Conservation (phyloP, 2,888 invertebrate genomes). For the Drosophila acutilabella region DNA sequence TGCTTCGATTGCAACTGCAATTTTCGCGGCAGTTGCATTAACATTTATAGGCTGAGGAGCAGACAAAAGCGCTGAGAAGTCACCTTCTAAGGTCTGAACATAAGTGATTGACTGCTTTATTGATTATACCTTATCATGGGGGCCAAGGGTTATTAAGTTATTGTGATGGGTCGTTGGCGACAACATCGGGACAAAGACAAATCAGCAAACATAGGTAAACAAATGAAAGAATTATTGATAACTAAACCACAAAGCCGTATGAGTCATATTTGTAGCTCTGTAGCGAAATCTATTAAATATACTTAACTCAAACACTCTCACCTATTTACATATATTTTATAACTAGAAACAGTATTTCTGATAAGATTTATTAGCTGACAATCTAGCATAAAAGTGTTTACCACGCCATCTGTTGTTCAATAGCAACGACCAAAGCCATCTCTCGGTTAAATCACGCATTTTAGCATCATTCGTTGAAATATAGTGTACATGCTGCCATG, state of each 20-base stretch:
- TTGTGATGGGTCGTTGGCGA: constrained; percentile 12
- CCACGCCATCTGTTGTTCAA: neutral
- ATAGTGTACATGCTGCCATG: neutral
- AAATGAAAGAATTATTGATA: neutral
- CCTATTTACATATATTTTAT: neutral
- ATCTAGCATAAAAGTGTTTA: no score
- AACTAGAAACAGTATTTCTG: neutral
- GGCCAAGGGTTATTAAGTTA: constrained; percentile 27
- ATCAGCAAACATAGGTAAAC: constrained; percentile 6
- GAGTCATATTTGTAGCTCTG: neutral
- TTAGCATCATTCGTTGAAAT: neutral
- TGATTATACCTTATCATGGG: constrained; percentile 56
- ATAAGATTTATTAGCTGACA: constrained; percentile 6
- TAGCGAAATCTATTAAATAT: no score
- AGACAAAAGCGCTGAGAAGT: constrained; percentile 9
- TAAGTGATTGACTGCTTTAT: constrained; percentile 43
- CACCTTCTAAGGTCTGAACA: constrained; percentile 46
- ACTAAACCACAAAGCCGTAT: neutral
- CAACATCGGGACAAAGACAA: constrained; percentile 23
- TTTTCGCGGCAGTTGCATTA: constrained; percentile 31
- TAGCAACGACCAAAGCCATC: no score
- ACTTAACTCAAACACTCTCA: neutral
- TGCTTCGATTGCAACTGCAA: constrained; percentile 52
- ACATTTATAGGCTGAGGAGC: constrained; percentile 56
- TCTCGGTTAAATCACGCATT: no score